Evolutionary conservation across 2,888 invertebrate genomes (phyloP).

Genomic region (Fragum fragum): DNA sequence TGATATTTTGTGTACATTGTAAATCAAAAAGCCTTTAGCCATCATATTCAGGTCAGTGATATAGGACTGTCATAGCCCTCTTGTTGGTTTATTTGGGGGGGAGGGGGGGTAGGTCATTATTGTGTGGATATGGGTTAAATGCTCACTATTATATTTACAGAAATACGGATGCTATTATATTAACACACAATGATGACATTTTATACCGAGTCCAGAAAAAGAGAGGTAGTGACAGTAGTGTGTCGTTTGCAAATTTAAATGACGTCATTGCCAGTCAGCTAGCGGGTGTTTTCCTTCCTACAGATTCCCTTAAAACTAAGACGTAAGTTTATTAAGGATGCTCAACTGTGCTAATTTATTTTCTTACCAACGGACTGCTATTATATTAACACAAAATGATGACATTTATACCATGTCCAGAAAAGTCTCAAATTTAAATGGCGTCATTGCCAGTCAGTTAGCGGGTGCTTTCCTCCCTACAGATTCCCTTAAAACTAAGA

Average conservation of each 20-base stretch:
- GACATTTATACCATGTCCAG: conserved; percentile 75
- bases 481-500: conserved; percentile 78
- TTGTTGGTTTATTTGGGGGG: too few species aligned
- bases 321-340: too few species aligned
- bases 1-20: too few species aligned
- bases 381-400: conserved; percentile 83
- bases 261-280: conserved; percentile 80
- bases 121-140: too few species aligned
- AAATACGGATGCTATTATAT: conserved; percentile 79
- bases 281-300: conserved; percentile 82
- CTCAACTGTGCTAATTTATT: too few species aligned
- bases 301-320: conserved; percentile 79
- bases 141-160: too few species aligned
- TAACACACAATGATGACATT: conserved; percentile 83
- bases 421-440: conserved; percentile 79
- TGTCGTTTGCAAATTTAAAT: conserved; percentile 81
- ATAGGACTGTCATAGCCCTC: too few species aligned
- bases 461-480: conserved; percentile 82
- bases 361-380: conserved; percentile 83
- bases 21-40: too few species aligned
- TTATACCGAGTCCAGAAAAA: conserved; percentile 72
- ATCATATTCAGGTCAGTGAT: too few species aligned
- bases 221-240: conserved; percentile 54
- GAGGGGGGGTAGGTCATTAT: too few species aligned
- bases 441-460: conserved; percentile 79